Percentiles rank a stretch among this genome's conserved stretches.
Evolutionary conservation across 2,113 vertebrate genomes (phyloP).

Genomic region (Solenodon paradoxus): DNA sequence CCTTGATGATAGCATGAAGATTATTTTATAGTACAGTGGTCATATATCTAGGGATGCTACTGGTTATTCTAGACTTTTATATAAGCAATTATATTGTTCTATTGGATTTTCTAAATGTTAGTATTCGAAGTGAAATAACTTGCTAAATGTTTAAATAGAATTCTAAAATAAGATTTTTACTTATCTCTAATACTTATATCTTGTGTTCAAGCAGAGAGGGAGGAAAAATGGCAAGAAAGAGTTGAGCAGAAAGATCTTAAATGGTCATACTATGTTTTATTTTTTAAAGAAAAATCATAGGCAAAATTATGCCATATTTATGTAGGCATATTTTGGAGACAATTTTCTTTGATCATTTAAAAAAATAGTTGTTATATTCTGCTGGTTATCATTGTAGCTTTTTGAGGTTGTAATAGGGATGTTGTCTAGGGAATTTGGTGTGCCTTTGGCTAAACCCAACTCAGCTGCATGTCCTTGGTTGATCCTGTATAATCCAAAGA

Average conservation of each 20-base stretch:
- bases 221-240: neutral
- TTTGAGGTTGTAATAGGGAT: neutral
- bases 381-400: neutral
- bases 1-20: no score
- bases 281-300: slow-evolving; percentile 27
- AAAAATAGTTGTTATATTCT: neutral
- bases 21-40: neutral
- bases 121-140: neutral
- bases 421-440: neutral
- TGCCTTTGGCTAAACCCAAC: neutral
- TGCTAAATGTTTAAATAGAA: neutral
- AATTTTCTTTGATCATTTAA: neutral
- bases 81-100: neutral
- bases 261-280: neutral
- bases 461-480: neutral
- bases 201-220: neutral
- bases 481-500: neutral
- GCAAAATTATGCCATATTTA: neutral
- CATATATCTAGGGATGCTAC: neutral
- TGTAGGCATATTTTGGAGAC: neutral
- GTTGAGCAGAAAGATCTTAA: neutral
- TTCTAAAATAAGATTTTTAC: neutral
- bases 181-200: neutral
- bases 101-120: neutral
- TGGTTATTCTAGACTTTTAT: neutral